Base-by-base conservation (phyloP, 2,113 vertebrate species). In the Pithys albifrons region DNA sequence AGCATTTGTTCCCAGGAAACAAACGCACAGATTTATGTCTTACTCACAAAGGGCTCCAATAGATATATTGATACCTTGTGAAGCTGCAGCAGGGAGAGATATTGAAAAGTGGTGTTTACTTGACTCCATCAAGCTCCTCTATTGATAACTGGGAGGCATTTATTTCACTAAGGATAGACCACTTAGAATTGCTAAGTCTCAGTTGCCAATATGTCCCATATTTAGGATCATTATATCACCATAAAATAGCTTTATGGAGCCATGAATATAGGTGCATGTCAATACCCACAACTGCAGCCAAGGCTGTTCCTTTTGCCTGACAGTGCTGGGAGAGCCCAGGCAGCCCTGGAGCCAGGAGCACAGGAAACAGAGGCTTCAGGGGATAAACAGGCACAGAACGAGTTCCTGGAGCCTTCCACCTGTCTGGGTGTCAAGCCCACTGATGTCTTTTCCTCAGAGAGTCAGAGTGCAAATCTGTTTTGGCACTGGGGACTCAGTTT, bases 51-150 rank as follows among this genome's bases (percentile, higher is more conserved):
- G 80, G 95, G 33, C 89, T 85, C 72, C 91, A 39, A 92, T 93
- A 93, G 96, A 96, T 96, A 91, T 97, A 97, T 97, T 89, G 96
- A 97, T 96, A 95, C 74, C 37, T 82, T 46, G 92, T 45, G 79
- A 87, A 85, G 81, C 91, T 89, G 61, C 70, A 39, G 87, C 82
- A 31, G 83, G 43, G 87, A 85, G 58, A 75, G 51, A 49, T 61
- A 95, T 85, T 61, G 95, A 72, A 94, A 91, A 89, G 87, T 0
- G 2, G 35, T 87, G 87, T 94, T 95, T 93, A 46, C 86, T 75
- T 83, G 73, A 81, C 82, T 96, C 89, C 65, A 57, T 88, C 91
- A 76, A 88, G 91, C 66, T 95, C 77, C 77, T 87, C 69, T 91
- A 93, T 96, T 82, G 94, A 97, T 95, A 91, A 39, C 94, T 74